phyloP scores from a whole-genome alignment of 2,113 vertebrate genomes.

The Arenaria interpres region DNA sequence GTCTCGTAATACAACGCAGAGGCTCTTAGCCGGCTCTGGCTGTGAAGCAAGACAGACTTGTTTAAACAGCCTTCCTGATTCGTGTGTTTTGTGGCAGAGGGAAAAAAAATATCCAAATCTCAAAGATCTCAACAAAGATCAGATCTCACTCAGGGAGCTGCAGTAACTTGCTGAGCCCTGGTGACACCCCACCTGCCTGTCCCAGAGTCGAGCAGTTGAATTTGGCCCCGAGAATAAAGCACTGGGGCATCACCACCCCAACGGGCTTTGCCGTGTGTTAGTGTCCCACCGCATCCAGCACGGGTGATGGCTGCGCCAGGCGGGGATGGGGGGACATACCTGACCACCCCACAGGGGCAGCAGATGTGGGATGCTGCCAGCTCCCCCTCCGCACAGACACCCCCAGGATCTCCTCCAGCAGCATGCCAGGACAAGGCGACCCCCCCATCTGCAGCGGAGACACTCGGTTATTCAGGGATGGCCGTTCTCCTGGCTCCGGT shows the following conservation, averaged over 20 bases:
- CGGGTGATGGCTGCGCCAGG: background rate
- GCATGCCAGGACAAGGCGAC: background rate
- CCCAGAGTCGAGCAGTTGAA: fast-evolving
- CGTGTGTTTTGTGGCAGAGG: fast-evolving
- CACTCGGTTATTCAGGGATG: background rate
- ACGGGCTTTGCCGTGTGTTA: background rate
- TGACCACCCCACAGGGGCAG: fast-evolving
- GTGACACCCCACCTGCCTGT: fast-evolving
- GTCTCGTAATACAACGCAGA: background rate
- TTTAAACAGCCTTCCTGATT: background rate
- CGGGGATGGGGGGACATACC: background rate
- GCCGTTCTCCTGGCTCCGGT: background rate
- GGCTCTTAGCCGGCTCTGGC: background rate
- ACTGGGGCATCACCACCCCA: background rate
- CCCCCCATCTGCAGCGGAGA: fast-evolving
- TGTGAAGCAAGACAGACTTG: background rate
- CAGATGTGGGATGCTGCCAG: fast-evolving
- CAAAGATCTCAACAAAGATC: background rate
- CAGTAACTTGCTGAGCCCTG: background rate
- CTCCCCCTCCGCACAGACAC: fast-evolving
- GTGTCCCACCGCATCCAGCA: background rate
- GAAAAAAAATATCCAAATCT: too few species aligned
- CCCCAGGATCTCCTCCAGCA: background rate
- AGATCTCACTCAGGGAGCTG: fast-evolving
- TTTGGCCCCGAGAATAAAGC: background rate